A percentile compares a stretch with the other conserved stretches of the same genome.
Conservation (phyloP, 37 sponge, comb jelly and placozoan species). For the Chondrosia reniformis region DNA sequence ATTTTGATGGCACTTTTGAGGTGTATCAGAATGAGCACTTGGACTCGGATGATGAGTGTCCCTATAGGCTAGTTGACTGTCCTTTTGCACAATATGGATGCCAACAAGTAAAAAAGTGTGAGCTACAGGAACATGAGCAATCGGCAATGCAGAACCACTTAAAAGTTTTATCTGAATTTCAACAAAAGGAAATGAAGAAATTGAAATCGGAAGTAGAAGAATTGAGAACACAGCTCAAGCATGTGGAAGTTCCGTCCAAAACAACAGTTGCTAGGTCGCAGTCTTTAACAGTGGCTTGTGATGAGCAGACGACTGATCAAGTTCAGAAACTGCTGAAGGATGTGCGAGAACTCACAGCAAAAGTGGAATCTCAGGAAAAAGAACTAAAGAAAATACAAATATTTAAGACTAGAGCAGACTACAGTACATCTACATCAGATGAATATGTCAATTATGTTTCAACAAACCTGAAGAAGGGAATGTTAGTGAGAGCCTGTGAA, state of each 20-base stretch:
- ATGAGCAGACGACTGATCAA: not conserved
- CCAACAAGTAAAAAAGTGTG: conserved; percentile 5
- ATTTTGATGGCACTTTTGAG: not conserved
- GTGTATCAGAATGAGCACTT: not conserved
- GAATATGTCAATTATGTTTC: conserved; percentile 12
- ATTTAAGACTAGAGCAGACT: not conserved
- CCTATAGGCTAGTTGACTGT: not conserved
- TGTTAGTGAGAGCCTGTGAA: not conserved
- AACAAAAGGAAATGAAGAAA: not conserved
- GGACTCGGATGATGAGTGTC: not conserved
- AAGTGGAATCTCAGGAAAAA: not conserved
- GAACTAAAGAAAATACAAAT: too few relatives aligned
- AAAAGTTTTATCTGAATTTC: not conserved
- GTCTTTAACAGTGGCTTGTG: not conserved
- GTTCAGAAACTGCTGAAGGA: not conserved
- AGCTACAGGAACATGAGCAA: not conserved
- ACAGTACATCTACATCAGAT: not conserved
- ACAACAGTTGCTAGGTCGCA: not conserved
- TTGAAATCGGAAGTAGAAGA: not conserved
- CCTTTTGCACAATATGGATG: not conserved
- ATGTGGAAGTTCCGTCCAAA: not conserved
- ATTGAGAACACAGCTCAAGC: not conserved
- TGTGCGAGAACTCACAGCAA: not conserved
- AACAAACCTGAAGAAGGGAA: not conserved
- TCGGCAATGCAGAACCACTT: not conserved